Percentiles rank a stretch among this genome's conserved stretches.
Evolutionary conservation across 2,113 vertebrate species (phyloP).

Genomic region (Axis porcinus): DNA sequence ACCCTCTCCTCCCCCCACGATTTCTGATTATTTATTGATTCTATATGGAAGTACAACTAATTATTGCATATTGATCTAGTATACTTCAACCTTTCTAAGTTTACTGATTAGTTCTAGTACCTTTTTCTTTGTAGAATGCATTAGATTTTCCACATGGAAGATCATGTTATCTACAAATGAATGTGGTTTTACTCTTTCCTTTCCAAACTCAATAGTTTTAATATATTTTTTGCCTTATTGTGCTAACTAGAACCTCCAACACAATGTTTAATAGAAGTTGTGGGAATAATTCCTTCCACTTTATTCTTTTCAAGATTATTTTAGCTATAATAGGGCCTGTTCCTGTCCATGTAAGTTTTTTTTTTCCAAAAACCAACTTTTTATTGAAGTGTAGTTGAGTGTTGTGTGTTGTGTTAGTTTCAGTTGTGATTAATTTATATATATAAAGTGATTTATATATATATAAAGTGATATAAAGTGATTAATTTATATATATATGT

Average conservation of each 20-base stretch:
- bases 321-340: neutral
- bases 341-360: neutral
- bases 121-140: neutral
- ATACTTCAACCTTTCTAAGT: neutral
- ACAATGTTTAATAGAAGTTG: neutral
- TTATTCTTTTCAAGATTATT: neutral
- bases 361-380: accelerated
- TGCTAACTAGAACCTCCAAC: neutral
- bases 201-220: neutral
- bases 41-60: neutral
- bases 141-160: neutral
- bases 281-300: neutral
- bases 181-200: neutral
- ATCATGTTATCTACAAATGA: neutral
- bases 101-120: neutral
- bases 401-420: neutral
- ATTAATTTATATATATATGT: neutral
- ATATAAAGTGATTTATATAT: neutral
- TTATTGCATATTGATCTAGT: neutral
- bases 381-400: neutral
- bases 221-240: neutral
- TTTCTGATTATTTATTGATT: neutral
- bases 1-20: neutral
- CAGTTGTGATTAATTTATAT: neutral
- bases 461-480: neutral